A percentile compares a stretch with the other conserved stretches of the same genome.
These are phyloP conservation scores for Gephyroberyx darwinii DNA, from an alignment of 2,797 vertebrate genomes.

Conservation along the genomic window DNA sequence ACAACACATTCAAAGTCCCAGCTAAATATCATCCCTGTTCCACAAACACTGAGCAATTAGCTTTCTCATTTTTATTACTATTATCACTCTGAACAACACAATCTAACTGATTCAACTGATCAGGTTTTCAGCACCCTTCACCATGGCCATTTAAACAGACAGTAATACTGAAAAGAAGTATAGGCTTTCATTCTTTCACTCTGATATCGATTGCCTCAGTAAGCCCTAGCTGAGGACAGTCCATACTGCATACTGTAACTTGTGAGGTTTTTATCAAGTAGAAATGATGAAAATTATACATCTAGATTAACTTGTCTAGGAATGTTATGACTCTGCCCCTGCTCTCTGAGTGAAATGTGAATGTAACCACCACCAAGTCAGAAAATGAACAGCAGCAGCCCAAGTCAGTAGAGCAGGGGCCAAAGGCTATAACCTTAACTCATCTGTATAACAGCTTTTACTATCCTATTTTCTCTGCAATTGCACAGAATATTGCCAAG, in stretches of 20 bases:
- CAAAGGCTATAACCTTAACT: slow-evolving; percentile 33
- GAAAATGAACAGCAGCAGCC: slow-evolving; percentile 53
- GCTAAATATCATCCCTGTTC: slow-evolving; percentile 19
- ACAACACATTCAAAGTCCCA: slow-evolving; percentile 45
- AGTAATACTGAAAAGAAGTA: slow-evolving; percentile 41
- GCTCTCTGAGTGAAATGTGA: slow-evolving; percentile 28
- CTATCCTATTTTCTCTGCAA: slow-evolving; percentile 39
- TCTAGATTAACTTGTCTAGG: slow-evolving; percentile 58
- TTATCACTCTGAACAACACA: slow-evolving; percentile 19
- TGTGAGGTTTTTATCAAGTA: slow-evolving; percentile 62
- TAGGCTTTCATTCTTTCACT: slow-evolving; percentile 8
- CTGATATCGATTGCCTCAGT: slow-evolving; percentile 19
- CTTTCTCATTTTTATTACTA: slow-evolving; percentile 8
- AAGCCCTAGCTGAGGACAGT: slow-evolving; percentile 21
- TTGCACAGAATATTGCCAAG: slow-evolving; percentile 54
- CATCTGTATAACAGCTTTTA: slow-evolving; percentile 39
- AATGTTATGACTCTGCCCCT: slow-evolving; percentile 57
- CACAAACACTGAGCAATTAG: slow-evolving; percentile 15
- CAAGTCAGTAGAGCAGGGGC: slow-evolving; percentile 32
- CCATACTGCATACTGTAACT: slow-evolving; percentile 42
- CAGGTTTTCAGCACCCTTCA: slow-evolving; percentile 51
- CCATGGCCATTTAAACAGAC: slow-evolving; percentile 17
- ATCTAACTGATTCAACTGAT: slow-evolving; percentile 1
- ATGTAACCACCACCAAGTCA: slow-evolving; percentile 32
- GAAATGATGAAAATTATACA: slow-evolving; percentile 68